Evolutionary conservation across 2,113 vertebrate species (phyloP).

Genomic region (Lasiurus borealis): DNA sequence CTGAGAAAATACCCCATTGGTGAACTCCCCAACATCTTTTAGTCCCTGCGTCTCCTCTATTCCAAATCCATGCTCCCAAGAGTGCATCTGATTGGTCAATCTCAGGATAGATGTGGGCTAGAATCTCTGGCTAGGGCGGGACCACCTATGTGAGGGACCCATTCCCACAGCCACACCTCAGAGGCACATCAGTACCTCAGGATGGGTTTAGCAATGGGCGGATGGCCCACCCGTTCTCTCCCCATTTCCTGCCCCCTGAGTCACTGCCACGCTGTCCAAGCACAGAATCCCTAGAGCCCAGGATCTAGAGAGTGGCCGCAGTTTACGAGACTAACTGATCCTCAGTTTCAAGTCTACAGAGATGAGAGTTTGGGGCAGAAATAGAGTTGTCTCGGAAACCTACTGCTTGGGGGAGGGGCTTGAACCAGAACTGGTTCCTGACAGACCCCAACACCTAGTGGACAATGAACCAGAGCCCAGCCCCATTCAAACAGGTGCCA

Average conservation of each 20-base stretch:
- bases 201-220: background rate
- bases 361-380: background rate
- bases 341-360: background rate
- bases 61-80: background rate
- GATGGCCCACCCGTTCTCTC: background rate
- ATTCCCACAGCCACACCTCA: background rate
- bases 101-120: background rate
- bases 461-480: background rate
- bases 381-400: background rate
- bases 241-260: background rate
- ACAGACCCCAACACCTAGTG: background rate
- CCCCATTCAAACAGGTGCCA: background rate
- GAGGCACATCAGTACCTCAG: background rate
- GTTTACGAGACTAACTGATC: background rate
- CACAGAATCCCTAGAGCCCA: background rate
- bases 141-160: background rate
- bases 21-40: fast-evolving
- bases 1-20: background rate
- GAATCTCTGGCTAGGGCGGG: background rate
- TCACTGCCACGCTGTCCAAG: background rate
- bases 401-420: background rate
- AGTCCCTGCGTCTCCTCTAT: background rate
- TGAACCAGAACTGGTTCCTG: background rate
- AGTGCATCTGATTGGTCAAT: background rate
- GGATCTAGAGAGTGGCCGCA: background rate